Percentiles rank a stretch among this genome's conserved stretches.
These are phyloP conservation scores for Nephrotoma guestfalica DNA, from an alignment of 2,888 invertebrate species.

Conservation along the genomic window DNA sequence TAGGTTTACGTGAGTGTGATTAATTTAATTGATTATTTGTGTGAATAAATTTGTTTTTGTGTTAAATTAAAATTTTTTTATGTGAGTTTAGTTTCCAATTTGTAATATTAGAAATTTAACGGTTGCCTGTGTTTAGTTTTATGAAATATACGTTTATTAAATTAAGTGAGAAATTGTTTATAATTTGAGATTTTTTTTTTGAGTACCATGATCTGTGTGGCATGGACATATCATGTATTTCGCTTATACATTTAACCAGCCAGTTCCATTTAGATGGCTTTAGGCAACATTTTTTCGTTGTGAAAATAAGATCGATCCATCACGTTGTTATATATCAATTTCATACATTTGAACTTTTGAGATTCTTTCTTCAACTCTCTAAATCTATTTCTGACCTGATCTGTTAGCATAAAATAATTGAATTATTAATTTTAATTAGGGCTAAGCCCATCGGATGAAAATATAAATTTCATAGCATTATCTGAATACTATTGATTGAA, in stretches of 20 bases:
- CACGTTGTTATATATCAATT: background rate
- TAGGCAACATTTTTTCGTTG: background rate
- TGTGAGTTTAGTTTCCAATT: background rate
- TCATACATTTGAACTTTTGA: background rate
- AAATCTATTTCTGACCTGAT: no score
- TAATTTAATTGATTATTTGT: background rate
- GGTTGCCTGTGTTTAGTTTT: background rate
- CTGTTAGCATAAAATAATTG: background rate
- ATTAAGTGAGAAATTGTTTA: background rate
- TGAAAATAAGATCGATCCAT: background rate
- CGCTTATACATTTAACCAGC: no score
- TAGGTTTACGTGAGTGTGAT: background rate
- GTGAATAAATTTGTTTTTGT: background rate
- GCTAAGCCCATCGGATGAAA: no score
- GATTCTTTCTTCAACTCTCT: background rate
- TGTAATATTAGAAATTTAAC: background rate
- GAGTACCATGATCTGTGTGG: background rate
- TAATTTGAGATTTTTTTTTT: background rate
- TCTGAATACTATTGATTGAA: no score
- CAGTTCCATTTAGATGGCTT: background rate
- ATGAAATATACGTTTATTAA: background rate
- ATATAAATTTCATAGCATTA: no score
- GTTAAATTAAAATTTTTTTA: background rate
- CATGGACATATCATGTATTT: background rate
- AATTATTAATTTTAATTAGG: no score